phyloP scores from a whole-genome alignment of 2,888 invertebrate genomes.

The Drosophila tripunctata region DNA sequence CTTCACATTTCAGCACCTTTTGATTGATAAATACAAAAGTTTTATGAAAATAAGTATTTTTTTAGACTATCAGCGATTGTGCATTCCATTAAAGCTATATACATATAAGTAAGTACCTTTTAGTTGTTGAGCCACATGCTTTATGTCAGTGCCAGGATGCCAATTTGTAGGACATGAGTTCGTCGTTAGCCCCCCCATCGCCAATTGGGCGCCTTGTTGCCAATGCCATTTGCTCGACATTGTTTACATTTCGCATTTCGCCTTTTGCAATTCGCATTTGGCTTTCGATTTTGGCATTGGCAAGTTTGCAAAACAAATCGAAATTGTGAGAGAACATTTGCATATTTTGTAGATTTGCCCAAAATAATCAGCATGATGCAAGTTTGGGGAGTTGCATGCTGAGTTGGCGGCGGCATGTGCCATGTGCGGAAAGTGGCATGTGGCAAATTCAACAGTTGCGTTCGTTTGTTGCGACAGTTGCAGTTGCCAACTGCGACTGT shows the following conservation, averaged over 20 bases:
- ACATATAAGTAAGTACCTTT: no score
- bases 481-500: constrained; percentile 27
- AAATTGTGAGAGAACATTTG: constrained; percentile 42
- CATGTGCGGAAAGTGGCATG: neutral
- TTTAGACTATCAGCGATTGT: no score
- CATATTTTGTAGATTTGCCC: constrained; percentile 39
- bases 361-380: constrained; percentile 15
- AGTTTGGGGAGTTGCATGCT: no score
- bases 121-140: no score
- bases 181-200: neutral
- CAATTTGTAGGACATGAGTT: neutral
- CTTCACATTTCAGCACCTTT: no score
- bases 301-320: constrained; percentile 29
- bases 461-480: constrained; percentile 35
- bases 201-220: constrained; percentile 18
- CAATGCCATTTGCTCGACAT: constrained; percentile 4
- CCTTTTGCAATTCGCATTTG: neutral
- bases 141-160: no score
- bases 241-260: constrained; percentile 11
- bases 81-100: no score
- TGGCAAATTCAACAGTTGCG: constrained; percentile 30
- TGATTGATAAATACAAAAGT: no score
- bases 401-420: neutral
- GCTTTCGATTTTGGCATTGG: constrained; percentile 18
- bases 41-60: no score